Evolutionary conservation across 2,113 vertebrate genomes (phyloP), one percentile per base, ranked within the genome.

Genomic region (Sinocyclocheilus grahami): DNA sequence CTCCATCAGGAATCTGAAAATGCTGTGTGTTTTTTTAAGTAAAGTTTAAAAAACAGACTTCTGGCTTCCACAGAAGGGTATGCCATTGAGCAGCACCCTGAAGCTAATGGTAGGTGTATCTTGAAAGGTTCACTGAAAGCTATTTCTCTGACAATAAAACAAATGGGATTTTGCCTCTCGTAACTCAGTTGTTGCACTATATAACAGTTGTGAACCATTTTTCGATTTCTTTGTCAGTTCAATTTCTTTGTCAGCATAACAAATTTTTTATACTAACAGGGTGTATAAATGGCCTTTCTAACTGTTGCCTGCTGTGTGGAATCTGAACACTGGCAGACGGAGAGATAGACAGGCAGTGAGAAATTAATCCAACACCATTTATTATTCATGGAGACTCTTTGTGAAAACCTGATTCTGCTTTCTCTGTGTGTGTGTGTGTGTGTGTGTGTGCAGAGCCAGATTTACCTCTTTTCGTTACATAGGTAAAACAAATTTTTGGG

Each of bases 351-450:
- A 88, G 78, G 58, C 55, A 69, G 63, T 8, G 22, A 86, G 7
- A 85, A 22, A 58, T 22, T 82, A 11, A 10, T 62, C 39, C 60
- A 13, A 11, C 69, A 71, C 24, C 20, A 81, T 87, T 87, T 67
- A 88, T 82, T 81, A 85, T 85, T 85, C 63, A 85, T 85, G 42
- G 33, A 81, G 22, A 42, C 16, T 14, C 53, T 83, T 75, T 62
- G 39, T 81, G 55, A 84, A 87, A 83, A 53, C 80, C 63, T 77
- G 84, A 85, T 69, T 79, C 46, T 79, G 60, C 74, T 77, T n/a
- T 72, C 7, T 83, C 63, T 42, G 8, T 42, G 6, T 42, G 27
- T 30, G n/a, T 37, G 13, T 53, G 62, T 67, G 14, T 82, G 22
- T 72, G 30, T 33, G 69, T 72, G 69, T 12, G 69, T 37, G 69